A percentile compares a stretch with the other conserved stretches of the same genome.
phyloP scores from a whole-genome alignment of 53 echinoderm and acorn worm species.

The Arbacia lixula region DNA sequence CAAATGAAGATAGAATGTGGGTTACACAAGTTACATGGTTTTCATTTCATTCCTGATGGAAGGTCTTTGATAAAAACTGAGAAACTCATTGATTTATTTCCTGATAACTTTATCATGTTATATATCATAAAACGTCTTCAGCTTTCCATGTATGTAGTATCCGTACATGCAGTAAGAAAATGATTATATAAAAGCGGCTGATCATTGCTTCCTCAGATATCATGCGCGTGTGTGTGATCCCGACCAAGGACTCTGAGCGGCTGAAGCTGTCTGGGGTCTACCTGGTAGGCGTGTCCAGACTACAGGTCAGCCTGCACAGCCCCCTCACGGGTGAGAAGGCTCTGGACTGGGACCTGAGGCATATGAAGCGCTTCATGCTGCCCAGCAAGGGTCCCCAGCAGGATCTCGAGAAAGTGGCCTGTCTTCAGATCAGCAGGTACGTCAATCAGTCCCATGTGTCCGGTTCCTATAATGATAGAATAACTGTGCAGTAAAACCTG shows the following conservation, averaged over 20 bases:
- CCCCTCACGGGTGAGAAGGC: conserved; percentile 60
- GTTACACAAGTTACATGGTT: too few species aligned
- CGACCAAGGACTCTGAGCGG: conserved; percentile 80
- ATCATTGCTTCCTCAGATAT: conserved; percentile 64
- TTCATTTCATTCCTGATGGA: too few species aligned
- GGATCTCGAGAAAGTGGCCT: conserved; percentile 78
- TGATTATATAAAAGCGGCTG: too few species aligned
- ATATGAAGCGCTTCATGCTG: conserved; percentile 82
- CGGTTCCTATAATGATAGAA: too few species aligned
- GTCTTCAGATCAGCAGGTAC: conserved; percentile 82
- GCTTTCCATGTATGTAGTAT: too few species aligned
- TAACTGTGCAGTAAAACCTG: too few species aligned
- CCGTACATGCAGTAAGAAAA: too few species aligned
- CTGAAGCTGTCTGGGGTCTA: conserved; percentile 63
- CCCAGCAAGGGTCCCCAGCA: conserved; percentile 75
- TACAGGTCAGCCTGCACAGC: conserved; percentile 66
- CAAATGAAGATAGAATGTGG: too few species aligned
- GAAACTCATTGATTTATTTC: too few species aligned
- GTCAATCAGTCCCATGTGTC: background rate
- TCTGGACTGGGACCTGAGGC: conserved; percentile 78
- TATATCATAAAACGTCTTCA: too few species aligned
- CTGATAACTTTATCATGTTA: too few species aligned
- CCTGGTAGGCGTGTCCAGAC: conserved; percentile 64
- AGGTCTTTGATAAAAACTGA: too few species aligned
- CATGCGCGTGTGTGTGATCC: conserved; percentile 68